Percentiles rank a stretch among this genome's conserved stretches.
phyloP scores from a whole-genome alignment of 2,888 invertebrate genomes.

The Seladonia tumulorum region DNA sequence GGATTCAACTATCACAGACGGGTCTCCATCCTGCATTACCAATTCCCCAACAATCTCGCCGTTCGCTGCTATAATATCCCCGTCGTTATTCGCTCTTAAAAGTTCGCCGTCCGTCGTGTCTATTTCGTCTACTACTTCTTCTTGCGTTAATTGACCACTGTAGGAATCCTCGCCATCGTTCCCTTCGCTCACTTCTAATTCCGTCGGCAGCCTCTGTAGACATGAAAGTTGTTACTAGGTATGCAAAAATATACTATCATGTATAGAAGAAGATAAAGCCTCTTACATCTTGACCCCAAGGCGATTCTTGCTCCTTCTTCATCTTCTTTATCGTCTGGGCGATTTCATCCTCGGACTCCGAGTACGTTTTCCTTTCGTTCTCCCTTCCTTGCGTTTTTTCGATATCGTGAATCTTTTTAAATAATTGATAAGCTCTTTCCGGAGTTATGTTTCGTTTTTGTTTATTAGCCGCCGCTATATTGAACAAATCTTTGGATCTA shows the following conservation, averaged over 20 bases:
- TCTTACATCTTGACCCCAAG: slow-evolving; percentile 81
- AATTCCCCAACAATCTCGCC: slow-evolving; percentile 81
- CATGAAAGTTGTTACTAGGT: slow-evolving; percentile 23
- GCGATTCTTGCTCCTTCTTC: slow-evolving; percentile 77
- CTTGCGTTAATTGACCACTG: slow-evolving; percentile 75
- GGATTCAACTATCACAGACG: slow-evolving; percentile 82
- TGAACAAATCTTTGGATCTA: slow-evolving; percentile 82
- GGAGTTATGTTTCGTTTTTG: slow-evolving; percentile 79
- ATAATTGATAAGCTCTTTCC: slow-evolving; percentile 79
- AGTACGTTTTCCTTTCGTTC: slow-evolving; percentile 71
- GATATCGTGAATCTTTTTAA: slow-evolving; percentile 80
- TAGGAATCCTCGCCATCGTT: slow-evolving; percentile 81
- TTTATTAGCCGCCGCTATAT: slow-evolving; percentile 82
- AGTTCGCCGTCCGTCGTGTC: slow-evolving; percentile 76
- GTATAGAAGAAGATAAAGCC: not conserved
- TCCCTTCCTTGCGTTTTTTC: slow-evolving; percentile 77
- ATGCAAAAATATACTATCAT: not conserved
- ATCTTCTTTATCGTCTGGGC: slow-evolving; percentile 78
- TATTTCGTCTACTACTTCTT: slow-evolving; percentile 78
- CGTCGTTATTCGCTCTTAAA: slow-evolving; percentile 72
- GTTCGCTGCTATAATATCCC: slow-evolving; percentile 77
- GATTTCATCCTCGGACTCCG: slow-evolving; percentile 80
- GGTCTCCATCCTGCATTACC: slow-evolving; percentile 81
- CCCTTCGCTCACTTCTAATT: slow-evolving; percentile 78
- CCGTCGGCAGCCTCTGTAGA: slow-evolving; percentile 74